Conservation (phyloP, 2,113 vertebrate genomes). For the Motacilla alba region DNA sequence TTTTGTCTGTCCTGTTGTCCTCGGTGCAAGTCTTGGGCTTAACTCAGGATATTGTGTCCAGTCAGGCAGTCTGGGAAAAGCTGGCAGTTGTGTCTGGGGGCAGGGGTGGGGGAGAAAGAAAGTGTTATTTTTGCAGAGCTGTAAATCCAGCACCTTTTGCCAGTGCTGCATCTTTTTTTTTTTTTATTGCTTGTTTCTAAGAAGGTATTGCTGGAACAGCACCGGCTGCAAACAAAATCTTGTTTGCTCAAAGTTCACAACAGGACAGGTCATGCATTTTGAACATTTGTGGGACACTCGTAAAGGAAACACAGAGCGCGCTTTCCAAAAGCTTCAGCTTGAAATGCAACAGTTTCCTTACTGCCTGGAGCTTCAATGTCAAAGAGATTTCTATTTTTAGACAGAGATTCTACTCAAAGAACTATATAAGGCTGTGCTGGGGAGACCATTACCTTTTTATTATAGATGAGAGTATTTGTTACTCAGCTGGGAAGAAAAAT, state of each 20-base stretch:
- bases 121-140: constrained; percentile 14
- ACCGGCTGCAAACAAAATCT: not conserved
- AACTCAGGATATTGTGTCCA: not conserved
- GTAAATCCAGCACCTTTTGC: constrained; percentile 31
- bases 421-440: constrained; percentile 58
- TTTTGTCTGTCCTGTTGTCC: not conserved
- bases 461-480: not conserved
- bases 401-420: constrained; percentile 39
- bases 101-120: not conserved
- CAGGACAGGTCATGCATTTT: not conserved
- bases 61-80: constrained; percentile 1
- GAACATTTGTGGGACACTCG: not conserved
- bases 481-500: not conserved
- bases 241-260: not conserved
- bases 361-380: constrained; percentile 18
- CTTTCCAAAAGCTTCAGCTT: constrained; percentile 26
- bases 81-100: not conserved
- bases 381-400: constrained; percentile 71
- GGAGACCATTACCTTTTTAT: constrained; percentile 16
- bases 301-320: not conserved
- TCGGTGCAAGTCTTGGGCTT: not conserved
- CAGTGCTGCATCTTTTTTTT: not conserved
- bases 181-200: not conserved
- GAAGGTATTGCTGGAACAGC: constrained; percentile 17
- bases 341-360: constrained; percentile 62